Evolutionary conservation across 2,797 vertebrate genomes (phyloP).

Genomic region (Propithecus deckenii): DNA sequence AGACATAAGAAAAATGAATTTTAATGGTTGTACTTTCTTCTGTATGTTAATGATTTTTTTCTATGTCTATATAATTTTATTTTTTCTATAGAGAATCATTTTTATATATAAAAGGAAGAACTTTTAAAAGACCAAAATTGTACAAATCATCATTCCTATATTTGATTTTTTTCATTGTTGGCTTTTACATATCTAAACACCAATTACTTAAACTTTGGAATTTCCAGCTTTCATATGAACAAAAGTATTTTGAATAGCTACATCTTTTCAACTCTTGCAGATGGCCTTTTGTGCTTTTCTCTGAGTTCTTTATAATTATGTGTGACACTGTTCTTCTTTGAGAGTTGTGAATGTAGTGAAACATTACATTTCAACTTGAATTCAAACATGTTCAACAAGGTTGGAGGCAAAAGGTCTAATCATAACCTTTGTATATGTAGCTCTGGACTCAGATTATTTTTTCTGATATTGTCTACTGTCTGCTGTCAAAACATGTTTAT

Average conservation of each 20-base stretch:
- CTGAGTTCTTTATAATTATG: slow-evolving; percentile 77
- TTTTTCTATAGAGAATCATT: background rate
- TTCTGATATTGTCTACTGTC: slow-evolving; percentile 28
- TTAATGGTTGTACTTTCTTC: background rate
- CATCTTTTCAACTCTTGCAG: slow-evolving; percentile 81
- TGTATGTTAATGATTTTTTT: background rate
- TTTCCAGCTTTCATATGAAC: slow-evolving; percentile 74
- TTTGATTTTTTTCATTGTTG: background rate
- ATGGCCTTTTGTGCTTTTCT: slow-evolving; percentile 84
- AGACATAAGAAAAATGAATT: background rate
- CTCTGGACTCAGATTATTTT: slow-evolving; percentile 68
- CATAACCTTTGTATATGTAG: slow-evolving; percentile 30
- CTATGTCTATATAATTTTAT: background rate
- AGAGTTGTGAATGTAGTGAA: slow-evolving; percentile 72
- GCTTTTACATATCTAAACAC: slow-evolving; percentile 44
- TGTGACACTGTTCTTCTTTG: slow-evolving; percentile 75
- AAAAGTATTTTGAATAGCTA: slow-evolving; percentile 77
- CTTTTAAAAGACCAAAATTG: background rate
- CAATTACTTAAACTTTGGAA: slow-evolving; percentile 71
- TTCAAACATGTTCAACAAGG: slow-evolving; percentile 59
- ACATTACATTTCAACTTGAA: slow-evolving; percentile 76
- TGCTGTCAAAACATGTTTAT: slow-evolving; percentile 9
- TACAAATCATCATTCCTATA: background rate
- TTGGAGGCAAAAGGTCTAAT: slow-evolving; percentile 75
- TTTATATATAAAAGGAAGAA: background rate